Evolutionary conservation across 2,888 invertebrate genomes (phyloP).

Genomic region (Cistogaster globosa): DNA sequence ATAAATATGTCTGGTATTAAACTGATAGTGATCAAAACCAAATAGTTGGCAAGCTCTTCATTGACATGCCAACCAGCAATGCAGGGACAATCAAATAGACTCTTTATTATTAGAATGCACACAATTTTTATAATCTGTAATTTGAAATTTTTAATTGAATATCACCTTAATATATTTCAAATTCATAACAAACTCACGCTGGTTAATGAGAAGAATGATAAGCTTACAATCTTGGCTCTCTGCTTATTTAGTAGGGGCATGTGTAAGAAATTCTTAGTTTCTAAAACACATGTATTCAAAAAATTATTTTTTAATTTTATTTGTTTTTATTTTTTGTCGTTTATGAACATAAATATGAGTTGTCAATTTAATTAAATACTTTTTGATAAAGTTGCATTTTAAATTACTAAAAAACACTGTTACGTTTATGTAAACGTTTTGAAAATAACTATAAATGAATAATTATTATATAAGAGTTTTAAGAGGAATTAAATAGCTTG

Average conservation of each 20-base stretch:
- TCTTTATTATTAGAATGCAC: slow-evolving; percentile 35
- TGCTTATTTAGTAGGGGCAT: slow-evolving; percentile 40
- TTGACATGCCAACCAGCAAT: slow-evolving; percentile 66
- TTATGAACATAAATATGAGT: not conserved
- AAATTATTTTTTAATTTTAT: not conserved
- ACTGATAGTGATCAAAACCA: slow-evolving; percentile 30
- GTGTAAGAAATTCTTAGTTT: not conserved
- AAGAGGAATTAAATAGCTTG: too few species aligned
- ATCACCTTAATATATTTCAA: not conserved
- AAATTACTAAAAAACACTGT: too few species aligned
- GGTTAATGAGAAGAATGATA: slow-evolving; percentile 28
- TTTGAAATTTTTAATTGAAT: not conserved
- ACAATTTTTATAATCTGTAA: slow-evolving; percentile 46
- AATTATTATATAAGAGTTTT: too few species aligned
- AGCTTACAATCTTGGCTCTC: slow-evolving; percentile 26
- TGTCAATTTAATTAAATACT: not conserved
- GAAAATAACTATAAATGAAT: too few species aligned
- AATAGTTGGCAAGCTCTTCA: slow-evolving; percentile 39
- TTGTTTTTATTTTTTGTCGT: slow-evolving; percentile 3
- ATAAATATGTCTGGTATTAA: slow-evolving; percentile 51
- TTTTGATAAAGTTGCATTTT: not conserved
- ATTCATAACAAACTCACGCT: slow-evolving; percentile 19
- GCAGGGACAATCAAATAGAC: slow-evolving; percentile 37
- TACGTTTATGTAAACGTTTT: too few species aligned
- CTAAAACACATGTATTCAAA: not conserved